These are phyloP conservation scores for Blastobasis adustella DNA, from an alignment of 2,888 invertebrate genomes.

Conservation along the genomic window DNA sequence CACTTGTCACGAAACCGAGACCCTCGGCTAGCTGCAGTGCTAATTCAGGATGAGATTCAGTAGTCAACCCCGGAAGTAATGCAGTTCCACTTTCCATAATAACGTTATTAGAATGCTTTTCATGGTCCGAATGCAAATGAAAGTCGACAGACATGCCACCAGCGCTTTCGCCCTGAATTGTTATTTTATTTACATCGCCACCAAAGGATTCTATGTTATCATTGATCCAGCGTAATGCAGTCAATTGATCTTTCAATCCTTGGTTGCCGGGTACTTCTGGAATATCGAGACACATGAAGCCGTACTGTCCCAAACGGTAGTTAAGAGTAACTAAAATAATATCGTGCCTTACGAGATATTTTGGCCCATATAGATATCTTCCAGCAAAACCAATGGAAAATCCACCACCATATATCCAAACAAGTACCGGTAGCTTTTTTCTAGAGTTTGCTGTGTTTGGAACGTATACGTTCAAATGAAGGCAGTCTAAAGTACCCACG, in stretches of 20 bases:
- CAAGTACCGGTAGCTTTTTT: constrained; percentile 47
- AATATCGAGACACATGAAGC: constrained; percentile 20
- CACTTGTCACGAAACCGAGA: constrained; percentile 22
- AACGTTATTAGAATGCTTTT: constrained; percentile 31
- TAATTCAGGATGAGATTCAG: constrained; percentile 25
- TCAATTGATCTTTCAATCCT: constrained; percentile 19
- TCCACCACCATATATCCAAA: constrained; percentile 31
- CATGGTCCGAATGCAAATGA: constrained; percentile 30
- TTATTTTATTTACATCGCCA: constrained; percentile 37
- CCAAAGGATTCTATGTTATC: constrained; percentile 41
- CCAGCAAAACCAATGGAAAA: constrained; percentile 12
- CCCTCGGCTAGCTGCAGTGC: constrained; percentile 29
- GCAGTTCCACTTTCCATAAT: constrained; percentile 39
- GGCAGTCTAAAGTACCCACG: constrained; percentile 32
- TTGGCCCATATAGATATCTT: constrained; percentile 17
- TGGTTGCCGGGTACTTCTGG: constrained; percentile 20
- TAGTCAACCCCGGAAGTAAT: constrained; percentile 21
- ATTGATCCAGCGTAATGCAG: constrained; percentile 27
- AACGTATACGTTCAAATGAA: constrained; percentile 35
- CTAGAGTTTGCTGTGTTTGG: constrained; percentile 33
- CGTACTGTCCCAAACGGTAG: constrained; percentile 20
- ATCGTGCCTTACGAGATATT: constrained; percentile 19
- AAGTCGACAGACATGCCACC: constrained; percentile 38
- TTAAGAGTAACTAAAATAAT: constrained; percentile 23
- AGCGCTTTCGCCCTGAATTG: constrained; percentile 37